A percentile compares a stretch with the other conserved stretches of the same genome.
Evolutionary conservation across 2,113 vertebrate genomes (phyloP).

Genomic region (Sminthopsis crassicaudata): DNA sequence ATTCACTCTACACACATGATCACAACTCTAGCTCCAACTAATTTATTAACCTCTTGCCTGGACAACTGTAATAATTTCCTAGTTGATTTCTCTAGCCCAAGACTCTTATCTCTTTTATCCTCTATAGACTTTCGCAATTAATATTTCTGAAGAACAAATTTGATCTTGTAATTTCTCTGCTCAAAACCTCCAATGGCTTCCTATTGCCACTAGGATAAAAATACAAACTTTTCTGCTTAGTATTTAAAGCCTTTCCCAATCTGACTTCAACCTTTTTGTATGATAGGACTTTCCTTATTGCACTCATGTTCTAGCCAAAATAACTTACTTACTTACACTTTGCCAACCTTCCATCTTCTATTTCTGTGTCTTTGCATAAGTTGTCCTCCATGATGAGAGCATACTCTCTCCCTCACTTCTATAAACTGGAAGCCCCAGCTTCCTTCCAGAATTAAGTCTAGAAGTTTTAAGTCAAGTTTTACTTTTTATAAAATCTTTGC

Average conservation of each 20-base stretch:
- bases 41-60: not conserved
- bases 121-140: not conserved
- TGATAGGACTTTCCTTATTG: not conserved
- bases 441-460: not conserved
- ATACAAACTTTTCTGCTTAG: not conserved
- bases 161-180: not conserved
- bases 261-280: not conserved
- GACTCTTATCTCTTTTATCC: not conserved
- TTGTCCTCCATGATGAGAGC: not conserved
- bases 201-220: not conserved
- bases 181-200: not conserved
- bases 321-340: not conserved
- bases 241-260: not conserved
- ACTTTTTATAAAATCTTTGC: not conserved
- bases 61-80: not conserved
- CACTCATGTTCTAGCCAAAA: not conserved
- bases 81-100: not conserved
- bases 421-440: not conserved
- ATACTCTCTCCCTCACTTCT: not conserved
- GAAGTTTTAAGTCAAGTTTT: not conserved
- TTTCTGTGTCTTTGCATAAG: not conserved
- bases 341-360: not conserved
- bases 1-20: not conserved
- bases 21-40: not conserved
- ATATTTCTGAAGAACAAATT: not conserved